Evolutionary conservation across 2,888 invertebrate genomes (phyloP).

Genomic region (Plutella xylostella): DNA sequence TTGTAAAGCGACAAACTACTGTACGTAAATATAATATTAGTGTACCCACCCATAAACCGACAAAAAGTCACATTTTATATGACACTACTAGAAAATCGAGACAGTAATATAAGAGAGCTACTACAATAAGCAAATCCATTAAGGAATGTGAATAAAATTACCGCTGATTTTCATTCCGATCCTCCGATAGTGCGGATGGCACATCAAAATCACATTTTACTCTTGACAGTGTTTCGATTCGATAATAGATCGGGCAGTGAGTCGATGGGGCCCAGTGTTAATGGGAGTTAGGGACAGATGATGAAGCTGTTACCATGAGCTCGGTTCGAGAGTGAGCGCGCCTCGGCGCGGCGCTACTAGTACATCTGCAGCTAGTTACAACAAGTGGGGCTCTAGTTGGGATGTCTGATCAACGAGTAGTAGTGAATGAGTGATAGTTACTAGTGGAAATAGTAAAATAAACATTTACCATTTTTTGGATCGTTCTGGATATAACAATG

Average conservation of each 20-base stretch:
- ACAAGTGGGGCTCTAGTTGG: too few species aligned
- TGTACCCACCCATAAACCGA: constrained; percentile 66
- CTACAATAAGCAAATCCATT: constrained; percentile 67
- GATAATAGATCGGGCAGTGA: constrained; percentile 22
- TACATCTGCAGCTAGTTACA: too few species aligned
- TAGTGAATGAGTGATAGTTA: neutral
- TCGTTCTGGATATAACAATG: neutral
- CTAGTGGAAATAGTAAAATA: neutral
- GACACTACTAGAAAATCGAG: constrained; percentile 65
- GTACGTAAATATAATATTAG: constrained; percentile 66
- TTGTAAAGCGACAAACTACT: constrained; percentile 67
- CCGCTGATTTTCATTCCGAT: constrained; percentile 52
- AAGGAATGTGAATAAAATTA: constrained; percentile 64
- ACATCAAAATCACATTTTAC: constrained; percentile 47
- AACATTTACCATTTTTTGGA: neutral
- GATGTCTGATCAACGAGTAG: neutral
- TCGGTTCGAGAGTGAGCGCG: neutral
- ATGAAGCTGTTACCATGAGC: neutral
- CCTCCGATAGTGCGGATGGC: constrained; percentile 56
- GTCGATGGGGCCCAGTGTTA: constrained; percentile 26
- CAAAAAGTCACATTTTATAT: constrained; percentile 48
- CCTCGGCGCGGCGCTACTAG: neutral
- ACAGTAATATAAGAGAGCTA: constrained; percentile 66
- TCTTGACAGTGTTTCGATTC: constrained; percentile 35
- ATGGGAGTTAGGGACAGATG: constrained; percentile 15